Conservation (phyloP, 2,113 vertebrate genomes). For the Leptobrachium ailaonicum region DNA sequence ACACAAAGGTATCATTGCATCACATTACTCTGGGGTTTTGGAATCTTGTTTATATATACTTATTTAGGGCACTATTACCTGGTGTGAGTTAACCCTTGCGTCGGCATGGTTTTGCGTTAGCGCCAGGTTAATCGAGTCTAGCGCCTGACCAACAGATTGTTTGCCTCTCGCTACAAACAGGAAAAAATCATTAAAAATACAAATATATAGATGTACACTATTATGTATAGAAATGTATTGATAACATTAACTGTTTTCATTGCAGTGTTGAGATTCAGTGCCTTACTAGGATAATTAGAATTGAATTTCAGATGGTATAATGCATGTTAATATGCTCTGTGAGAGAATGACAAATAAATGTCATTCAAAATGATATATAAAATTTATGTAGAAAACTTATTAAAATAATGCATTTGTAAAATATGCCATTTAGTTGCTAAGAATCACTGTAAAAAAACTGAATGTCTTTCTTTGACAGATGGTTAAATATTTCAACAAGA, state of each 20-base stretch:
- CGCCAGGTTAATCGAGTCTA: no score
- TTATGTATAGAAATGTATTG: neutral
- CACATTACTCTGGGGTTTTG: no score
- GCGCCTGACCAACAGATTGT: no score
- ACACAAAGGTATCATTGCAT: no score
- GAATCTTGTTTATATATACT: no score
- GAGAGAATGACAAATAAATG: neutral
- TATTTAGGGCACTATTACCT: no score
- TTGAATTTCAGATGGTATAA: slow-evolving; percentile 3
- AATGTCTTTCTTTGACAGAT: slow-evolving; percentile 10
- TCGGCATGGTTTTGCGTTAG: no score
- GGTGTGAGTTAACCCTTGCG: no score
- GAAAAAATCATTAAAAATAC: no score
- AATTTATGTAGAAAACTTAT: slow-evolving; percentile 24
- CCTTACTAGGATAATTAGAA: neutral
- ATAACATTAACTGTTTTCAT: slow-evolving; percentile 18
- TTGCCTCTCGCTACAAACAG: no score
- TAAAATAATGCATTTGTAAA: slow-evolving; percentile 9
- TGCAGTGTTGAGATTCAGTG: slow-evolving; percentile 2
- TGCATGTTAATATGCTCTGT: slow-evolving; percentile 13
- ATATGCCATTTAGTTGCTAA: slow-evolving; percentile 3
- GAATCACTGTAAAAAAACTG: neutral
- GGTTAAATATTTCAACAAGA: slow-evolving; percentile 3
- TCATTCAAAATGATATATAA: slow-evolving; percentile 18
- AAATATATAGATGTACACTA: no score